Evolutionary conservation across 2,888 invertebrate genomes (phyloP).

Genomic region (Agrochola macilenta): DNA sequence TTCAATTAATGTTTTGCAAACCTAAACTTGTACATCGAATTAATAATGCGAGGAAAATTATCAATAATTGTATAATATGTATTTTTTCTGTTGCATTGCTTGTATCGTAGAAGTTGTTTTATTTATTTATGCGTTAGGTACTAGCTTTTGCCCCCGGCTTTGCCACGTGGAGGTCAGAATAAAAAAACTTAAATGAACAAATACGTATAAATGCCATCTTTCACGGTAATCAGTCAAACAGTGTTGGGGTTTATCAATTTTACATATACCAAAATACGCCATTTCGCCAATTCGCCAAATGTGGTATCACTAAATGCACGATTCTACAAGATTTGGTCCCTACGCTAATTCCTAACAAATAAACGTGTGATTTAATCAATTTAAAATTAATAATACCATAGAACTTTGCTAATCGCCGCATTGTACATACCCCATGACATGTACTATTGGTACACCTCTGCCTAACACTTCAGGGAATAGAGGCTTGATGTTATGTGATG

Average conservation of each 20-base stretch:
- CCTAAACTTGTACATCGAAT: background rate
- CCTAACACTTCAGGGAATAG: background rate
- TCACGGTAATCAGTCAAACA: background rate
- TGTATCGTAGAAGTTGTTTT: background rate
- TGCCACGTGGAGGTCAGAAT: background rate
- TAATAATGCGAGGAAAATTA: background rate
- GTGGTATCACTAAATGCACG: too few species aligned
- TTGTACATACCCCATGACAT: background rate
- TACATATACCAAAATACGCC: background rate
- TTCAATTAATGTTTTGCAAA: slow-evolving; percentile 12
- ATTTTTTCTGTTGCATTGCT: background rate
- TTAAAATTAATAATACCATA: background rate
- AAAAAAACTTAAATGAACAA: background rate
- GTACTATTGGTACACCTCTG: background rate
- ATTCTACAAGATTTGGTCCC: background rate
- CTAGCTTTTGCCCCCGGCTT: background rate
- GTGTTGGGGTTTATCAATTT: background rate
- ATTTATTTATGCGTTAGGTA: background rate
- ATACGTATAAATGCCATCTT: background rate
- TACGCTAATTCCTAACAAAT: background rate
- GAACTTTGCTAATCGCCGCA: background rate
- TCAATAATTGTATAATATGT: background rate
- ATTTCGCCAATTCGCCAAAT: too few species aligned
- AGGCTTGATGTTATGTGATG: background rate
- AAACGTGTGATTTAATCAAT: background rate